Percentiles rank a stretch among this genome's conserved stretches.
Evolutionary conservation across 2,797 vertebrate genomes (phyloP).

Genomic region (Sylvia borin): DNA sequence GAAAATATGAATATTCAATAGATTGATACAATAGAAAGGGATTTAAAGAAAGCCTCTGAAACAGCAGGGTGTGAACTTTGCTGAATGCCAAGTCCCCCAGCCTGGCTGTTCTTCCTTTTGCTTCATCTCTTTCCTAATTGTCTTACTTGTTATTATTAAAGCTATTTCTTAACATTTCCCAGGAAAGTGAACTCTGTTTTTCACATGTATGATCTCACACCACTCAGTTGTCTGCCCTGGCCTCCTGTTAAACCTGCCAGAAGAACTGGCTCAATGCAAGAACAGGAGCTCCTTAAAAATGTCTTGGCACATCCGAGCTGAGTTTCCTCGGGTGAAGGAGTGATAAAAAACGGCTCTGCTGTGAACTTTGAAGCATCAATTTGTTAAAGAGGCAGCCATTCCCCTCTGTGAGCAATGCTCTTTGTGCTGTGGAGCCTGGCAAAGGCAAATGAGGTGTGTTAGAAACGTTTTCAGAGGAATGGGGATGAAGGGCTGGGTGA

Average conservation of each 20-base stretch:
- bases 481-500: background rate
- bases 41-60: too few relatives aligned
- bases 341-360: background rate
- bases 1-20: too few relatives aligned
- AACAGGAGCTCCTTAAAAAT: background rate
- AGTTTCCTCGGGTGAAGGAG: background rate
- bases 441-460: background rate
- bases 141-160: too few relatives aligned
- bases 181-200: too few relatives aligned
- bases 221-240: background rate
- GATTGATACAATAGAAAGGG: too few relatives aligned
- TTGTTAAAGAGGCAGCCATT: background rate
- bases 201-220: slow-evolving; percentile 1
- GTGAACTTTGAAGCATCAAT: background rate
- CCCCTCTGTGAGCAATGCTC: background rate
- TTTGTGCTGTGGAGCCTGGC: background rate
- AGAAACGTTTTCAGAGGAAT: background rate
- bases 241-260: background rate
- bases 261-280: background rate
- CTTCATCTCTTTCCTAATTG: too few relatives aligned
- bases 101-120: too few relatives aligned
- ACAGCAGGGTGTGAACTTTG: too few relatives aligned
- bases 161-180: too few relatives aligned
- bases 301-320: background rate
- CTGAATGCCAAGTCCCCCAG: too few relatives aligned